Percentiles rank a stretch among this genome's conserved stretches.
Conservation (phyloP, 2,888 invertebrate species). For the Zeuzera pyrina region DNA sequence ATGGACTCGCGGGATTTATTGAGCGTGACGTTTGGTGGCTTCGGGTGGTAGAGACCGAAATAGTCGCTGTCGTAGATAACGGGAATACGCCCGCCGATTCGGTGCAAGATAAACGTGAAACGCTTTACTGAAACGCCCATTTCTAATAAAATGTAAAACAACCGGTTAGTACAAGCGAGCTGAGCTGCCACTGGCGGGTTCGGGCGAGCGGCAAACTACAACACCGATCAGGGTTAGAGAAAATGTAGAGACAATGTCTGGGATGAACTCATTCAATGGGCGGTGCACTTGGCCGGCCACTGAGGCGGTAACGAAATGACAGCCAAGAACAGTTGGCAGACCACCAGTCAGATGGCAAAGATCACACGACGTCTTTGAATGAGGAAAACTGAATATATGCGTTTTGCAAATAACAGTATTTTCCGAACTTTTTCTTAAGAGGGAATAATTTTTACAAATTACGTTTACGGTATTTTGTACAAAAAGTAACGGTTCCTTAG, state of each 20-base stretch:
- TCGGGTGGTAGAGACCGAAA: constrained; percentile 29
- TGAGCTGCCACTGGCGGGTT: too few species aligned
- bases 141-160: constrained; percentile 20
- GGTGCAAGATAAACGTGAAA: constrained; percentile 3
- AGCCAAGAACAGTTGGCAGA: constrained; percentile 36
- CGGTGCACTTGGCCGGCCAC: constrained; percentile 29
- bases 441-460: neutral
- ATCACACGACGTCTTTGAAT: neutral
- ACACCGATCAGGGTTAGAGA: neutral
- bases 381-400: too few species aligned
- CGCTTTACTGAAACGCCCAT: constrained; percentile 21
- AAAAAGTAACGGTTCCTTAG: too few species aligned
- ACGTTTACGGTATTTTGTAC: neutral
- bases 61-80: constrained; percentile 9
- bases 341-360: constrained; percentile 2
- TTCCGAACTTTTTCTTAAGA: too few species aligned
- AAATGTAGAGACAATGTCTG: neutral
- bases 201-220: too few species aligned
- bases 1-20: constrained; percentile 33
- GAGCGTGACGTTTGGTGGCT: constrained; percentile 34
- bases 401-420: too few species aligned
- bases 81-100: neutral
- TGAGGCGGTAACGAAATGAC: constrained; percentile 25
- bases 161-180: constrained; percentile 16
- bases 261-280: constrained; percentile 19